phyloP scores from a whole-genome alignment of 2,113 vertebrate genomes.

The Rhombomys opimus region DNA sequence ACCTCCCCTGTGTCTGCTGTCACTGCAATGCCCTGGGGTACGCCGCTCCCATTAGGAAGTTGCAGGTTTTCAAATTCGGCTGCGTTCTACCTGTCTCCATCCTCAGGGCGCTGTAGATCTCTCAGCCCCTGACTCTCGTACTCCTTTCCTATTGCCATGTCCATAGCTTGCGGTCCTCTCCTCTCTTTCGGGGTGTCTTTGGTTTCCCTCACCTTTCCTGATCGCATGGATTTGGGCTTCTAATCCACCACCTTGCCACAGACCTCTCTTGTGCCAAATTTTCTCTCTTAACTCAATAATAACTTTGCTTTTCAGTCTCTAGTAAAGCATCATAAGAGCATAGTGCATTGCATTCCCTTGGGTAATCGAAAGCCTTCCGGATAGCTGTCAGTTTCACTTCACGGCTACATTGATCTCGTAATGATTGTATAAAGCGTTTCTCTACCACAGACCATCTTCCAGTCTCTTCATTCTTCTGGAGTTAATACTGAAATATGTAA shows the following conservation, averaged over 20 bases:
- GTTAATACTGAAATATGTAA: constrained; percentile 26
- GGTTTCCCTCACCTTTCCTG: background rate
- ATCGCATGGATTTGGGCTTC: background rate
- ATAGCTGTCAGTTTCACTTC: background rate
- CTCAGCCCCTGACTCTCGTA: background rate
- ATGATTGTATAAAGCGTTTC: background rate
- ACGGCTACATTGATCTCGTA: background rate
- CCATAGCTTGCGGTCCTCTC: background rate
- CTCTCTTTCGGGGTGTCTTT: background rate
- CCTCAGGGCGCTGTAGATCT: too few relatives aligned
- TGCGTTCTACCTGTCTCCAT: background rate
- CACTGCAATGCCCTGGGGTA: background rate
- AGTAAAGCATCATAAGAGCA: background rate
- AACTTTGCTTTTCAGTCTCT: background rate
- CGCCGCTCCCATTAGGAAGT: background rate
- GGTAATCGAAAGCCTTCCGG: background rate
- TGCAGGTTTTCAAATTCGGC: background rate
- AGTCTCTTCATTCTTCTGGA: background rate
- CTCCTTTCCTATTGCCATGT: background rate
- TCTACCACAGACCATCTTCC: background rate
- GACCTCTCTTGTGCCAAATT: background rate
- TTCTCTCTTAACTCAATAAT: constrained; percentile 38
- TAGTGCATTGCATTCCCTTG: background rate
- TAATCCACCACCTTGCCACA: background rate
- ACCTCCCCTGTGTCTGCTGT: background rate